Conservation (phyloP, 2,797 vertebrate species). For the Poecilia velifera region DNA sequence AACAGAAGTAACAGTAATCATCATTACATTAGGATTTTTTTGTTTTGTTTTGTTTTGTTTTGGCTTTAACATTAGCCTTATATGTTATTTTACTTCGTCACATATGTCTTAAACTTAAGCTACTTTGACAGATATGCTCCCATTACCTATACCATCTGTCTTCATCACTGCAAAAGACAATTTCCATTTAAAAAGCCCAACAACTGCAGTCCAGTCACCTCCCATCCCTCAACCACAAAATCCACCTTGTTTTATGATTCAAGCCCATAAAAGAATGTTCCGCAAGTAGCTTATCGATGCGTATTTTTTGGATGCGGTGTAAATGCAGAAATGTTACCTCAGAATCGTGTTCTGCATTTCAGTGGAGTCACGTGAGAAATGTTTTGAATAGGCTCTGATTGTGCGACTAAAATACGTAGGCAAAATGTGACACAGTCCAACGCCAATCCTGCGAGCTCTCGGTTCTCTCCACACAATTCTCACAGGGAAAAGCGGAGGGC, state of each 20-base stretch:
- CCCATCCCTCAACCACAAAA: conserved; percentile 31
- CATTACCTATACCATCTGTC: neutral
- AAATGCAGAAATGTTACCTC: conserved; percentile 58
- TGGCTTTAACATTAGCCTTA: neutral
- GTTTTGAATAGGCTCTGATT: conserved; percentile 71
- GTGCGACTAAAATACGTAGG: conserved; percentile 59
- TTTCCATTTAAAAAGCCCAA: conserved; percentile 21
- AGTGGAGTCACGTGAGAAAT: conserved; percentile 55
- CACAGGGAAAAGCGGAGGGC: conserved; percentile 72
- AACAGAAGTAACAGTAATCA: neutral
- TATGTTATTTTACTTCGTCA: neutral
- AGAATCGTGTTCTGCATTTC: conserved; percentile 69
- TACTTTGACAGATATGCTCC: conserved; percentile 7
- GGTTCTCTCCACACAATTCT: conserved; percentile 68
- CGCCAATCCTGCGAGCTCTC: conserved; percentile 64
- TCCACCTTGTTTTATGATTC: conserved; percentile 39
- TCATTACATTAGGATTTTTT: neutral
- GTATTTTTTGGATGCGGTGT: conserved; percentile 30
- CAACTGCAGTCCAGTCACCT: conserved; percentile 8
- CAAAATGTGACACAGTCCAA: conserved; percentile 37
- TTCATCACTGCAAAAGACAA: neutral
- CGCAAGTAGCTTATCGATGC: conserved; percentile 39
- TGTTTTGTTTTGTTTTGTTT: neutral
- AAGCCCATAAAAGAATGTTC: conserved; percentile 46
- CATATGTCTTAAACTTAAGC: neutral